phyloP scores from a whole-genome alignment of 2,113 vertebrate species.

The Passer domesticus region DNA sequence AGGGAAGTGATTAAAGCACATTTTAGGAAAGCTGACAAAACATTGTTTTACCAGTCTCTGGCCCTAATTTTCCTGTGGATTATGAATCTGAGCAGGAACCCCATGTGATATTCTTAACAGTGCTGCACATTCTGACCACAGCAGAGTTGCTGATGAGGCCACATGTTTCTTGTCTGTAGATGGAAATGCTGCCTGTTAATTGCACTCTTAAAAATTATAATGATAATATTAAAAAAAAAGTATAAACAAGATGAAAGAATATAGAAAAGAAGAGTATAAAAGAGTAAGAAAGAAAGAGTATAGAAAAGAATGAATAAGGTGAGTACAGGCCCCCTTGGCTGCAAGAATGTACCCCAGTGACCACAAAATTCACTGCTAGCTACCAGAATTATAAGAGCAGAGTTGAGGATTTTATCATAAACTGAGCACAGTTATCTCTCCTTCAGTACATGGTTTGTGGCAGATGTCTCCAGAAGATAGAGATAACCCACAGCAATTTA shows the following conservation, averaged over 20 bases:
- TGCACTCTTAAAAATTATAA: neutral
- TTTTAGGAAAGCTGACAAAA: neutral
- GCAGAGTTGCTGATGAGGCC: rapidly evolving
- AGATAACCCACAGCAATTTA: neutral
- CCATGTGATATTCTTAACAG: neutral
- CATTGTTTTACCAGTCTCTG: neutral
- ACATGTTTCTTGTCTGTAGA: neutral
- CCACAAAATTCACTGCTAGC: neutral
- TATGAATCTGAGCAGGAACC: neutral
- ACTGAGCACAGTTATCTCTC: neutral
- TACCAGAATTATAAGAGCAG: rapidly evolving
- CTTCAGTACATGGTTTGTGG: neutral
- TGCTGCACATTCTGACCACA: neutral
- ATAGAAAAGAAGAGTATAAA: too few relatives aligned
- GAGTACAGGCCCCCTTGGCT: neutral
- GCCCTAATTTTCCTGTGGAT: neutral
- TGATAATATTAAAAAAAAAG: neutral
- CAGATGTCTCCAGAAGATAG: neutral
- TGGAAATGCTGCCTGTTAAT: neutral
- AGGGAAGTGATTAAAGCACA: neutral
- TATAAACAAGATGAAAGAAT: neutral
- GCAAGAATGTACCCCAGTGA: neutral
- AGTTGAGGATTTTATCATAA: neutral
- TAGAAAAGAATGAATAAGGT: neutral
- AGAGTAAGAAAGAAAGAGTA: neutral